Base-by-base conservation (phyloP, 1,140 invertebrate genomes). In the Phortica variegata region DNA sequence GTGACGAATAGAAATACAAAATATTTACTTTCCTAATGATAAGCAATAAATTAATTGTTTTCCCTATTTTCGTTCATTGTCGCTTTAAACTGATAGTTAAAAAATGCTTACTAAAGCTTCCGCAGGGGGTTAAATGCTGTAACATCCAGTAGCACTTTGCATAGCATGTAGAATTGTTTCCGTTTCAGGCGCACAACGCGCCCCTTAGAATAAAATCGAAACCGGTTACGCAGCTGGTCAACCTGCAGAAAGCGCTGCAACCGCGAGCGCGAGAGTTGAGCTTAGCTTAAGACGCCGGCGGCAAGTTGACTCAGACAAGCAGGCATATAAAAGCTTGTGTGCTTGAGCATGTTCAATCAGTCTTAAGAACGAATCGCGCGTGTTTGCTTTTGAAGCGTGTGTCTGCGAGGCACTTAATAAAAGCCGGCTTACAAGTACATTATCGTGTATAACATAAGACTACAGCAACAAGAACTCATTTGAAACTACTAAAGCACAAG, bases 261-360 rank as follows among this genome's bases (percentile, higher is more conserved):
- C 46, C 45, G 33, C 32, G 16, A 31, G 42, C 42, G 16, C 15
- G 42, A 10, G 32, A 21, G 41, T 29, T 2, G 32, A 16, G 29
- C 15, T 21, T 15, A 13, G n/a, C 39, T 41, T 15, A 26, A 26
- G 31, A 26, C 36, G 3, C 33, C 36, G n/a, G 16, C 18, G 20
- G 19, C 41, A 49, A 44, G 50, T 56, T 47, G 33, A 9, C 39
- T 56, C 47, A 19, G 46, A 38, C 44, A 33, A 38, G 40, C 48
- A 34, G 7, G 59, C 50, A 60, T 68, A 68, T 68, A 68, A 54
- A 68, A 68, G 63, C 63, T 26, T 26, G 42, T 42, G 57, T 53
- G 58, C 66, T 54, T 54, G 57, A 49, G 65, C 65, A 60, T 60
- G 63, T 66, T 65, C 49, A 63, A 47, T 68, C 63, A 68, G 63